A percentile compares a stretch with the other conserved stretches of the same genome.
Conservation (phyloP, 2,113 vertebrate genomes). For the Trichechus manatus region DNA sequence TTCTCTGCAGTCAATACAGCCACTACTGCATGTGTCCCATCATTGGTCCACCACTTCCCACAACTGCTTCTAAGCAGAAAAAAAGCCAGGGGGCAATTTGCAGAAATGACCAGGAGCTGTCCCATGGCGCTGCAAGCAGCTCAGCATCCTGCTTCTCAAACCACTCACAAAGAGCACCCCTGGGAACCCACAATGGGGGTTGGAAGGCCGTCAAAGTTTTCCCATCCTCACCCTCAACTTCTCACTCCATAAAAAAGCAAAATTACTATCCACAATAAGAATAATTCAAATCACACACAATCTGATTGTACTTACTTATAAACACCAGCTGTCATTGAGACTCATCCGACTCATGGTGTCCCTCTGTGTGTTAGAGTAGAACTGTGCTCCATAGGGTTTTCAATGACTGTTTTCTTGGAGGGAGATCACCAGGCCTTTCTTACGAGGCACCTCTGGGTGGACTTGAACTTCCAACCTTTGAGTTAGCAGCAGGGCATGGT, state of each 20-base stretch:
- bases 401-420: too few relatives aligned
- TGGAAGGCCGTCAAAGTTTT: not conserved
- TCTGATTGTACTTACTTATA: not conserved
- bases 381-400: too few relatives aligned
- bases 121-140: fast-evolving
- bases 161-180: not conserved
- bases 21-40: fast-evolving
- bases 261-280: not conserved
- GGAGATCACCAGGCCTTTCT: too few relatives aligned
- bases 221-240: not conserved
- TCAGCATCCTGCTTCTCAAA: not conserved
- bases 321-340: too few relatives aligned
- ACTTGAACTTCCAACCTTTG: too few relatives aligned
- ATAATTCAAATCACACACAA: not conserved
- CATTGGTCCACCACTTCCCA: not conserved
- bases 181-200: not conserved
- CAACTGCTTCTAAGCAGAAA: not conserved
- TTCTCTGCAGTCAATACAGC: not conserved
- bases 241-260: not conserved
- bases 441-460: too few relatives aligned
- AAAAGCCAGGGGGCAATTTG: not conserved
- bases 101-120: not conserved
- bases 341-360: too few relatives aligned
- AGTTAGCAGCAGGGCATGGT: too few relatives aligned
- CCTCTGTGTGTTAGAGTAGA: too few relatives aligned